phyloP scores from a whole-genome alignment of 1,140 invertebrate species.

The Chlorops oryzae region DNA sequence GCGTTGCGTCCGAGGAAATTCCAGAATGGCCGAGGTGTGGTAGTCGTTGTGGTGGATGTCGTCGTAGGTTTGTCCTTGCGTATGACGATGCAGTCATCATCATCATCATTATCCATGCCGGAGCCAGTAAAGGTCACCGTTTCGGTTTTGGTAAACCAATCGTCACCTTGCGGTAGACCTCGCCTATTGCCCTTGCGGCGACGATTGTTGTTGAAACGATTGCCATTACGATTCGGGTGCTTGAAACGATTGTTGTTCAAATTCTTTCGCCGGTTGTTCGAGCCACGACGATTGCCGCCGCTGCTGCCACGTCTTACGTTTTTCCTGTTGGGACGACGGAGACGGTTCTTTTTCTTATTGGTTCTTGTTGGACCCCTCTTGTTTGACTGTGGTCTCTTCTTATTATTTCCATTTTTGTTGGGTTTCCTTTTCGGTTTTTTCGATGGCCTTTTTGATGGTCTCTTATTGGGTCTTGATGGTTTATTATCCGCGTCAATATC shows the following conservation, averaged over 20 bases:
- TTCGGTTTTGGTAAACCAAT: constrained; percentile 8
- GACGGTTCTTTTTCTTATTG: neutral
- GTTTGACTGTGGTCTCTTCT: neutral
- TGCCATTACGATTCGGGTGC: neutral
- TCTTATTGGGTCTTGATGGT: neutral
- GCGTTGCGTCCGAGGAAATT: constrained; percentile 34
- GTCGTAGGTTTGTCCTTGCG: constrained; percentile 31
- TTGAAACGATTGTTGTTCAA: neutral
- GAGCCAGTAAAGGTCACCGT: constrained; percentile 16
- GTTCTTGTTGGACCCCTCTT: constrained; percentile 13
- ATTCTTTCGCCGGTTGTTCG: too few species aligned
- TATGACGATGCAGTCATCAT: constrained; percentile 43
- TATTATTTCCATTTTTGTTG: too few species aligned
- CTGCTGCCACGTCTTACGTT: neutral
- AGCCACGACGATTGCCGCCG: too few species aligned
- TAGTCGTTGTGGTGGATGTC: constrained; percentile 20
- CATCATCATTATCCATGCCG: constrained; percentile 22
- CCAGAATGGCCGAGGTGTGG: constrained; percentile 40
- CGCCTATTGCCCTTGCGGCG: neutral
- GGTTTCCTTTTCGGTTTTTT: neutral
- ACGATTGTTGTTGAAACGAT: neutral
- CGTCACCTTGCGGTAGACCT: neutral
- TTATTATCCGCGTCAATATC: constrained; percentile 1
- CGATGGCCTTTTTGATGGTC: neutral
- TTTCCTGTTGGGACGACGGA: neutral